Evolutionary conservation across 2,888 invertebrate species (phyloP).

Genomic region (Drosophila maculinotata): DNA sequence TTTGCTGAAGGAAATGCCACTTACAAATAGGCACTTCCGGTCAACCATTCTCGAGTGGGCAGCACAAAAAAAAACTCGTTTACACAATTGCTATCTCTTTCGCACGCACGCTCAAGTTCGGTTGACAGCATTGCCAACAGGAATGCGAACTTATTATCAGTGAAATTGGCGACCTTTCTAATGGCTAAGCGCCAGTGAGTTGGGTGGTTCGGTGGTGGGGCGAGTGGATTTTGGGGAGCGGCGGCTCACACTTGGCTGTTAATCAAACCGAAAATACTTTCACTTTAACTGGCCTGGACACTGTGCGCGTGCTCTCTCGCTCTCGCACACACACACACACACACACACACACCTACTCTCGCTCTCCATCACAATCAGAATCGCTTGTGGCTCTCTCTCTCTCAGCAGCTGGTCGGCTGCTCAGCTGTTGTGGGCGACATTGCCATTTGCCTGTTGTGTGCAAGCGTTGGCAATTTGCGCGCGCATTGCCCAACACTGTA

Average conservation of each 20-base stretch:
- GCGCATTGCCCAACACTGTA: slow-evolving; percentile 70
- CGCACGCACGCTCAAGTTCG: slow-evolving; percentile 18
- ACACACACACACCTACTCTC: too few species aligned
- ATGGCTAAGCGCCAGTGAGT: slow-evolving; percentile 17
- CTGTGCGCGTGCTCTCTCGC: slow-evolving; percentile 52
- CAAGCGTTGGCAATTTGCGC: slow-evolving; percentile 71
- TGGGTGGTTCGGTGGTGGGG: slow-evolving; percentile 25
- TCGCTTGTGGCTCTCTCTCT: slow-evolving; percentile 11
- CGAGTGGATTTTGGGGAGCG: slow-evolving; percentile 3
- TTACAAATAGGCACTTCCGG: slow-evolving; percentile 64
- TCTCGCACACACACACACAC: slow-evolving; percentile 5
- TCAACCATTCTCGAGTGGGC: slow-evolving; percentile 29
- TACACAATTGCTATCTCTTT: slow-evolving; percentile 21
- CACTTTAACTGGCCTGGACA: slow-evolving; percentile 55
- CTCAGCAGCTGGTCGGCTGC: slow-evolving; percentile 52
- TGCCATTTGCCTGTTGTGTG: slow-evolving; percentile 70
- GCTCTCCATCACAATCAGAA: too few species aligned
- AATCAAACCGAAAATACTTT: slow-evolving; percentile 74
- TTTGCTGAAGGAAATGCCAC: slow-evolving; percentile 54
- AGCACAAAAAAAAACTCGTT: slow-evolving; percentile 4
- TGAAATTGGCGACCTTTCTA: slow-evolving; percentile 73
- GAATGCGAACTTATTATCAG: slow-evolving; percentile 66
- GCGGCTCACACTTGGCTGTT: slow-evolving; percentile 38
- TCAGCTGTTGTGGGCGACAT: slow-evolving; percentile 70
- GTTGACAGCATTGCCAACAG: slow-evolving; percentile 65